Evolutionary conservation across 1,140 invertebrate species (phyloP).

Genomic region (Penaeus indicus): DNA sequence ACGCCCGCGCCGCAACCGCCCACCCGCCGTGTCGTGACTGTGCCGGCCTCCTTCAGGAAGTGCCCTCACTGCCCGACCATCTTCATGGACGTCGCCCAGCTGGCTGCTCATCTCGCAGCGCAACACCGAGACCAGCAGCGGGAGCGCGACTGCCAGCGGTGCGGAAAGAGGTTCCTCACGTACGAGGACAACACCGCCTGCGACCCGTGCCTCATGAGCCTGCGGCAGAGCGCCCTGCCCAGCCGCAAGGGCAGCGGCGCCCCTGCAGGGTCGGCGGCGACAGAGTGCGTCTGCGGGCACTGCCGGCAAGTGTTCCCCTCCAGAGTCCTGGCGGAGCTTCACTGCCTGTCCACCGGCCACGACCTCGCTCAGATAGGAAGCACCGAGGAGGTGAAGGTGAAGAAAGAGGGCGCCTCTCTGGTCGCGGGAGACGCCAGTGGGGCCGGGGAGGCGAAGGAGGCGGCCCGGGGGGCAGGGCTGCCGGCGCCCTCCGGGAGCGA

Average conservation of each 20-base stretch:
- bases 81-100: slow-evolving; percentile 48
- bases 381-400: neutral
- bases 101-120: slow-evolving; percentile 36
- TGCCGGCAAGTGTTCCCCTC: slow-evolving; percentile 41
- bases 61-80: slow-evolving; percentile 58
- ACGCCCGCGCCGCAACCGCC: neutral
- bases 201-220: slow-evolving; percentile 29
- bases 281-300: slow-evolving; percentile 22
- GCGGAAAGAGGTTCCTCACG: slow-evolving; percentile 30
- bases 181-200: slow-evolving; percentile 56
- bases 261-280: neutral
- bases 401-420: neutral
- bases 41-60: slow-evolving; percentile 56
- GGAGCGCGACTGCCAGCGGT: slow-evolving; percentile 40
- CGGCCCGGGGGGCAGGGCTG: neutral
- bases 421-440: neutral
- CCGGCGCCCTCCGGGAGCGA: neutral
- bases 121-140: slow-evolving; percentile 41
- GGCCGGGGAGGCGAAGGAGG: neutral
- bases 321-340: slow-evolving; percentile 37
- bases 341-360: slow-evolving; percentile 50
- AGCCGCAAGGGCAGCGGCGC: neutral
- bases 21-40: slow-evolving; percentile 45
- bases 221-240: slow-evolving; percentile 41
- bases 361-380: neutral